Base-by-base conservation (phyloP, 1,140 invertebrate genomes). In the Zaprionus nigranus region DNA sequence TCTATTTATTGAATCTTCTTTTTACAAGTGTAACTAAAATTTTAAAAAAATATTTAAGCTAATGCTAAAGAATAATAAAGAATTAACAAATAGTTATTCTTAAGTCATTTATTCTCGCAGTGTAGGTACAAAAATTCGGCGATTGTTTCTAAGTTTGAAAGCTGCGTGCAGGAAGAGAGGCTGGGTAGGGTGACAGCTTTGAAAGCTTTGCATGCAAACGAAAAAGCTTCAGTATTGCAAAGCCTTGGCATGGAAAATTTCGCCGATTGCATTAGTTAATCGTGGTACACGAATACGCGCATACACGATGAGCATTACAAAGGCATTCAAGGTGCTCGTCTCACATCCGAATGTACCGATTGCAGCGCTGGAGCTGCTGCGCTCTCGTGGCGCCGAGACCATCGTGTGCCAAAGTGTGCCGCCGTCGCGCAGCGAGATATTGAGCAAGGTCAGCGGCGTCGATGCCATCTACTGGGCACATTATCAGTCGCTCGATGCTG, bases 401-500 rank as follows among this genome's bases (percentile, higher is more conserved):
- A 88, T 91, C 7, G 46, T 93, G 6, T 92, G 90, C 57, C 68
- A 91, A 22, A 92, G 77, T 76, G 77, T 92, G 9, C 92, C 92
- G 9, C 92, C 92, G 0, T 75, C 62, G 12, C 92, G 94, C 34
- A 85, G 93, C 13, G 94, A 94, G 81, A 91, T 97, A 12, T 68
- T 96, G 20, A 87, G 94, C 65, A 94, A 94, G 81, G 92, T 97
- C 20, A 72, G 87, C 75, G 96, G 95, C 43, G 94, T 95, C n/a
- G 94, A 96, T 93, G 96, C 92, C 30, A 82, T 97, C 5, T 96
- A 94, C 67, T 97, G 96, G 93, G 84, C 95, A n/a, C 84, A 96
- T 20, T 95, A 95, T 28, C 96, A 97, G 79, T 94, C 94, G 79
- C 95, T 97, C 76, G 95, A 97, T 88, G 92, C 94, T 6, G 95